These are phyloP conservation scores for Lacanobia oleracea DNA, from an alignment of 2,888 invertebrate genomes.

Conservation along the genomic window DNA sequence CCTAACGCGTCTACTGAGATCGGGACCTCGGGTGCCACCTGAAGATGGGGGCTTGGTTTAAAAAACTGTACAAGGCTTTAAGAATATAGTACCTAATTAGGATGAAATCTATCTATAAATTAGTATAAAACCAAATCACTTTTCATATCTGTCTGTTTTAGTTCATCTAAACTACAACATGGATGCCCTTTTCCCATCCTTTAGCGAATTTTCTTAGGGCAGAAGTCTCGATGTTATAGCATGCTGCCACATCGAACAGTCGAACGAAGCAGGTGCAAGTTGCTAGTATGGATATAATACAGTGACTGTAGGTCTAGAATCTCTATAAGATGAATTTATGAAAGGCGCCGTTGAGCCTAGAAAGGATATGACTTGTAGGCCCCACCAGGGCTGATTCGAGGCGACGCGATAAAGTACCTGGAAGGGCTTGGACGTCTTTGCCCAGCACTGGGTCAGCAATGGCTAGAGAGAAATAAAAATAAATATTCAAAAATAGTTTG, in stretches of 20 bases:
- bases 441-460: constrained; percentile 35
- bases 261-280: not conserved
- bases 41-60: not conserved
- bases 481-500: not conserved
- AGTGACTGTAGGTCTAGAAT: constrained; percentile 15
- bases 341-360: not conserved
- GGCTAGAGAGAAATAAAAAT: constrained; percentile 25
- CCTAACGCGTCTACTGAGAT: constrained; percentile 90
- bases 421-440: constrained; percentile 27
- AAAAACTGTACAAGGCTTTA: not conserved
- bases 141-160: not conserved
- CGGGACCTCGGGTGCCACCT: constrained; percentile 88
- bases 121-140: not conserved
- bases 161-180: not conserved
- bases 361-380: not conserved
- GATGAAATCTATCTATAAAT: not conserved
- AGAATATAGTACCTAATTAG: too few relatives aligned
- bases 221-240: not conserved
- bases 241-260: not conserved
- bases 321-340: constrained; percentile 15
- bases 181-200: not conserved
- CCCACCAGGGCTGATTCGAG: not conserved
- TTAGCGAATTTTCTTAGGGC: not conserved
- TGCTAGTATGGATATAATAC: constrained; percentile 33
- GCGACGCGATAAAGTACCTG: constrained; percentile 26